phyloP scores from a whole-genome alignment of 1,140 invertebrate genomes.

The Bombus breviceps region DNA sequence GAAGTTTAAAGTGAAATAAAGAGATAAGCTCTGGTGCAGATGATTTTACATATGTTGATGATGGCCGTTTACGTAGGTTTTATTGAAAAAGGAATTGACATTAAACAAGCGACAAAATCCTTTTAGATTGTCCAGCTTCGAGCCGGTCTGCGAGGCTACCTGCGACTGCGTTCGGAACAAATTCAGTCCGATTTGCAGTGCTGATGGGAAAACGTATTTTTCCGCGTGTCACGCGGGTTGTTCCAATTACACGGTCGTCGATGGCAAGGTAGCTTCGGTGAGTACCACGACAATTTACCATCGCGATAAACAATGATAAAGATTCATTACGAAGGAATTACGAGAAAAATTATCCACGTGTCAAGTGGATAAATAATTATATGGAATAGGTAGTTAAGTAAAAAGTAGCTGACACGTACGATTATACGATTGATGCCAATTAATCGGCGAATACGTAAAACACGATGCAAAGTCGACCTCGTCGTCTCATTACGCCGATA shows the following conservation, averaged over 20 bases:
- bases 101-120: background rate
- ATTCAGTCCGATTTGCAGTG: slow-evolving; percentile 92
- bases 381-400: too few species aligned
- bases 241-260: slow-evolving; percentile 84
- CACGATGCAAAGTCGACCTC: background rate
- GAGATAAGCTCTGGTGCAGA: background rate
- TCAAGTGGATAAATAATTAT: too few species aligned
- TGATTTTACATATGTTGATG: background rate
- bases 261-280: slow-evolving; percentile 85
- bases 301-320: background rate
- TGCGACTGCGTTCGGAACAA: slow-evolving; percentile 90
- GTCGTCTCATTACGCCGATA: background rate
- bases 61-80: background rate
- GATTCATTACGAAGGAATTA: background rate
- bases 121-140: slow-evolving; percentile 80
- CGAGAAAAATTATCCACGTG: too few species aligned
- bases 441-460: background rate
- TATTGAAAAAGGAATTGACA: background rate
- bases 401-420: too few species aligned
- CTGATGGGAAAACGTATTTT: slow-evolving; percentile 91
- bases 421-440: background rate
- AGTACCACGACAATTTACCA: slow-evolving; percentile 33
- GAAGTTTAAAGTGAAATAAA: background rate
- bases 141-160: slow-evolving; percentile 86
- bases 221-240: slow-evolving; percentile 96